Base-by-base conservation (phyloP, 2,888 invertebrate species). In the Sialis fuliginosa region DNA sequence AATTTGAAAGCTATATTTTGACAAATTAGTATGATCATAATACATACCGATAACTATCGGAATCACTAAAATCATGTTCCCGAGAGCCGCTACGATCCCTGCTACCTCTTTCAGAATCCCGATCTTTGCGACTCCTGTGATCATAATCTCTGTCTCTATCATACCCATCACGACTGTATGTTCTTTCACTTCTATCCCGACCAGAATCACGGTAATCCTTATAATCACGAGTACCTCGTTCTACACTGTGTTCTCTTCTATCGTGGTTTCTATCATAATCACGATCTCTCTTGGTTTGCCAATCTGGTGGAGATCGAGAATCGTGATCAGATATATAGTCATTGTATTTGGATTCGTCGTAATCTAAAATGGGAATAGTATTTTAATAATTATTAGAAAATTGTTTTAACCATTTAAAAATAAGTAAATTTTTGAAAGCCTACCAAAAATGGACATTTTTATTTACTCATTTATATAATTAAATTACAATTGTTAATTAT, bases 121-220 rank as follows among this genome's bases (percentile, higher is more conserved):
- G 63, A 64, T 48, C 64, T 52, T 32, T 62, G 60, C 48, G 59
- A 57, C 54, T 60, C 58, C 51, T 62, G 55, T 33, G 62, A 61
- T 48, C 58, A 48, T 62, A 54, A 40, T 57, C 57, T 44, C 56
- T 56, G 22, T 61, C n/a, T n/a, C 32, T 10, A 6, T 49, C 64
- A 52, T 63, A 61, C 48, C 62, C 62, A 31, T 60, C 60, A 47
- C 53, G 55, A 44, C 54, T 55, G 22, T 35, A 31, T 1, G 31
- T 45, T 42, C 32, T 40, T 12, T n/a, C 49, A 39, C 49, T 47
- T 35, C 50, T 39, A 32, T 50, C 50, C 6, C 46, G 46, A 35
- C 48, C 46, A 30, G 45, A 43, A 4, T 45, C 45, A 13, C 49
- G 34, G 22, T 49, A 44, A 10, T 44, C 34, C 6, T 33, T 33